Evolutionary conservation across 1,140 invertebrate species (phyloP).

Genomic region (Heliconius nattereri): DNA sequence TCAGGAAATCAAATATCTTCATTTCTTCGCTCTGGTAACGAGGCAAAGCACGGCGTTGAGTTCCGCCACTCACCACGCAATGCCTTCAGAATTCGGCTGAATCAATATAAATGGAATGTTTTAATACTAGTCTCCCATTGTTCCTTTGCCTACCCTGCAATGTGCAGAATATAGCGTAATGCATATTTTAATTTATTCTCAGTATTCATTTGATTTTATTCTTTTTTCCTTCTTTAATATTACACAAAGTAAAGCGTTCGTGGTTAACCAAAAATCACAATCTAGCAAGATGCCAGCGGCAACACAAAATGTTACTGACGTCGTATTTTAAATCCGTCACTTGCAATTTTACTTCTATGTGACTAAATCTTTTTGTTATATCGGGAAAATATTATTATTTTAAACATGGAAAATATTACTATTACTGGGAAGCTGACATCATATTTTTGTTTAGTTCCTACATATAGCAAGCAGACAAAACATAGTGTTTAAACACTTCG

Average conservation of each 20-base stretch:
- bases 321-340: conserved; percentile 8
- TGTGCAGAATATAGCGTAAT: background rate
- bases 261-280: conserved; percentile 15
- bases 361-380: conserved; percentile 6
- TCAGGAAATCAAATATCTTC: background rate
- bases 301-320: conserved; percentile 6
- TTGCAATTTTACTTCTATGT: conserved; percentile 9
- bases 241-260: conserved; percentile 8
- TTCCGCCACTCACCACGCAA: background rate
- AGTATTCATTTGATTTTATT: background rate
- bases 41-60: background rate
- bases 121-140: background rate
- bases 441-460: background rate
- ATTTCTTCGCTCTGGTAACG: background rate
- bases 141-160: background rate
- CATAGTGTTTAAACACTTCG: background rate
- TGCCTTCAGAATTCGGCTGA: background rate
- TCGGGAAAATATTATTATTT: background rate
- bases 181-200: background rate
- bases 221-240: background rate
- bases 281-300: conserved; percentile 8
- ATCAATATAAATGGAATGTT: background rate
- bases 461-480: background rate
- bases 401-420: background rate
- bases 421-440: too few relatives aligned